Evolutionary conservation across 1,140 invertebrate species (phyloP).

Genomic region (Brachionus manjavacas): DNA sequence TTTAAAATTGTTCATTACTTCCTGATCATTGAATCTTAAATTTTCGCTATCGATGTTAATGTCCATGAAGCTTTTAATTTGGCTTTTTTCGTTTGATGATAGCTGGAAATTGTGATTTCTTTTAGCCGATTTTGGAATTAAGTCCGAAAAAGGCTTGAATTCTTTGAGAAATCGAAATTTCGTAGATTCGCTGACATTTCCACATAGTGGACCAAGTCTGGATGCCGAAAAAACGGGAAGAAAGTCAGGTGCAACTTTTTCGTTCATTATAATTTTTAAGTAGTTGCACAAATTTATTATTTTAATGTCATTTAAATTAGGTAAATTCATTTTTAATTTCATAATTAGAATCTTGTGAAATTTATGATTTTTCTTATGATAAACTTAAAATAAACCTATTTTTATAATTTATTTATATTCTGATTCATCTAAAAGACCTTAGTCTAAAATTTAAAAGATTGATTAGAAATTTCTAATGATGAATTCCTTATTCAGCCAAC

Average conservation of each 20-base stretch:
- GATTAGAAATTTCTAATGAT: too few species aligned
- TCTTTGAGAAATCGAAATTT: background rate
- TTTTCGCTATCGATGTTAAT: background rate
- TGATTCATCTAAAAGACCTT: too few species aligned
- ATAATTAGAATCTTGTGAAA: background rate
- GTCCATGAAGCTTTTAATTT: background rate
- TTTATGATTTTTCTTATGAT: background rate
- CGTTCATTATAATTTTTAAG: background rate
- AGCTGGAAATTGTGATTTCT: background rate
- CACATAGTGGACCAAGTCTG: background rate
- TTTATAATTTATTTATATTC: too few species aligned
- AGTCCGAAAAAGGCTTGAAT: background rate
- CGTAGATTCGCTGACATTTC: background rate
- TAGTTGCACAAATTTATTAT: background rate
- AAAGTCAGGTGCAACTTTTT: conserved; percentile 5
- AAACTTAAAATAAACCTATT: background rate
- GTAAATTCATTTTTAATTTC: background rate
- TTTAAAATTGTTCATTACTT: background rate
- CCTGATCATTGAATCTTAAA: background rate
- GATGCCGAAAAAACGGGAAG: background rate
- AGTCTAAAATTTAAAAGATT: too few species aligned
- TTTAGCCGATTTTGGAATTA: background rate
- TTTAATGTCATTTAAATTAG: background rate
- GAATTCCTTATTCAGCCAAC: too few species aligned
- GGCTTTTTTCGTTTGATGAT: background rate